Evolutionary conservation across 2,888 invertebrate species (phyloP).

Genomic region (Cephus sareptanus): DNA sequence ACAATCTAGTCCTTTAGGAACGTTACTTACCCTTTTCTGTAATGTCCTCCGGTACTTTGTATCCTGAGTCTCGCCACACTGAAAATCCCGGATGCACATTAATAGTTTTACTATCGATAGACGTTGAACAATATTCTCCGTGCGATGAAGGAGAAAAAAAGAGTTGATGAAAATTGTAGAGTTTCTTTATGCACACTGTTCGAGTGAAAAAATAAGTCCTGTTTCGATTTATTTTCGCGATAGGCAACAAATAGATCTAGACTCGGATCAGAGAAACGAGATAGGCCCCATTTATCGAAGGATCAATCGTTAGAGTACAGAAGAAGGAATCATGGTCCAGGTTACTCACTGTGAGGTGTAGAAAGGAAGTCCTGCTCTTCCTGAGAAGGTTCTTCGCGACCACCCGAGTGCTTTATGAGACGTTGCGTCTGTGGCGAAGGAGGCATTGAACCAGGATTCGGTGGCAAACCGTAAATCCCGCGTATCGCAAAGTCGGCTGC

Average conservation of each 20-base stretch:
- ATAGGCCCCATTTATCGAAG: not conserved
- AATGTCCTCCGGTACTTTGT: slow-evolving; percentile 76
- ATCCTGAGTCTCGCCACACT: slow-evolving; percentile 74
- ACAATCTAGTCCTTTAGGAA: not conserved
- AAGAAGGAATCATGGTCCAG: not conserved
- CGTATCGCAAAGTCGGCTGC: slow-evolving; percentile 63
- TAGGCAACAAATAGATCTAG: no score
- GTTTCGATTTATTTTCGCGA: no score
- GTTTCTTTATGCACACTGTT: not conserved
- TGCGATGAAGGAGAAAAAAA: not conserved
- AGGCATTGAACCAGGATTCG: slow-evolving; percentile 52
- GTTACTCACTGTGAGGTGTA: slow-evolving; percentile 70
- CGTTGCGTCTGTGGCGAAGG: slow-evolving; percentile 64
- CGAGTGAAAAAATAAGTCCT: not conserved
- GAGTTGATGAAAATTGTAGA: not conserved
- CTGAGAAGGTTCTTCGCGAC: slow-evolving; percentile 62
- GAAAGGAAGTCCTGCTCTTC: slow-evolving; percentile 75
- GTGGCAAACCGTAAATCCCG: slow-evolving; percentile 58
- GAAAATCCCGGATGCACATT: slow-evolving; percentile 41
- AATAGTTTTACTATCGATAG: not conserved
- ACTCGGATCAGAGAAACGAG: no score
- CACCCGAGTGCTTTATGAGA: slow-evolving; percentile 56
- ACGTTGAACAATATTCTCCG: no score
- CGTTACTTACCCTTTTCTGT: slow-evolving; percentile 70
- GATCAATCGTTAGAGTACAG: not conserved